phyloP scores from a whole-genome alignment of 2,888 invertebrate genomes.

The Eupithecia inturbata region DNA sequence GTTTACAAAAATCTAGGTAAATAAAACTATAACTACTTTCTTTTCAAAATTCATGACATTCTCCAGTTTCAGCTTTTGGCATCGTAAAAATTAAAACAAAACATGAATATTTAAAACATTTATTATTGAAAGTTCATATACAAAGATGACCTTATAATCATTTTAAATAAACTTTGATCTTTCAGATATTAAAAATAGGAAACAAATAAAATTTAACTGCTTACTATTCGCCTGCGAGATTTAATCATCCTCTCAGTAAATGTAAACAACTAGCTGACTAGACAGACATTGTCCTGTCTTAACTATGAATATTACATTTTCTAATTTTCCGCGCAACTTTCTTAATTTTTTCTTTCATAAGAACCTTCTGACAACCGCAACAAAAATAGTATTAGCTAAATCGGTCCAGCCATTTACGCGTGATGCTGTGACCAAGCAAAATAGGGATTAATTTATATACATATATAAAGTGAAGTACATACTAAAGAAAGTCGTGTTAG shows the following conservation, averaged over 20 bases:
- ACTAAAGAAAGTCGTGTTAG: too few species aligned
- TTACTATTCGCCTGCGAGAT: background rate
- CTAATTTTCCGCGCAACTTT: too few species aligned
- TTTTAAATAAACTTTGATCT: background rate
- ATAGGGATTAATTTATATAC: too few species aligned
- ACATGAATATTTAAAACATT: background rate
- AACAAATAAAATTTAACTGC: background rate
- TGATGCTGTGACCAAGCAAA: too few species aligned
- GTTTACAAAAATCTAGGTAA: background rate
- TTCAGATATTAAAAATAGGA: background rate
- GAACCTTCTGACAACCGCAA: too few species aligned
- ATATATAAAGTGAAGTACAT: too few species aligned
- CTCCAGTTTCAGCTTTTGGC: background rate
- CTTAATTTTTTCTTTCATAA: too few species aligned
- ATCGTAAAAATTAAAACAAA: background rate
- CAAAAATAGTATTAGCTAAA: too few species aligned
- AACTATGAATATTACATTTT: too few species aligned
- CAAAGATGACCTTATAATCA: background rate
- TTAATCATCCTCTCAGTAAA: background rate
- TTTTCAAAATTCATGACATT: background rate
- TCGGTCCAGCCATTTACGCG: too few species aligned
- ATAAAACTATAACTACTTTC: background rate
- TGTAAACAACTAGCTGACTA: too few species aligned
- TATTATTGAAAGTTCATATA: background rate
- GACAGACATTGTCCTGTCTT: too few species aligned